A percentile compares a stretch with the other conserved stretches of the same genome.
Conservation (phyloP, 2,113 vertebrate species). For the Hemicordylus capensis region DNA sequence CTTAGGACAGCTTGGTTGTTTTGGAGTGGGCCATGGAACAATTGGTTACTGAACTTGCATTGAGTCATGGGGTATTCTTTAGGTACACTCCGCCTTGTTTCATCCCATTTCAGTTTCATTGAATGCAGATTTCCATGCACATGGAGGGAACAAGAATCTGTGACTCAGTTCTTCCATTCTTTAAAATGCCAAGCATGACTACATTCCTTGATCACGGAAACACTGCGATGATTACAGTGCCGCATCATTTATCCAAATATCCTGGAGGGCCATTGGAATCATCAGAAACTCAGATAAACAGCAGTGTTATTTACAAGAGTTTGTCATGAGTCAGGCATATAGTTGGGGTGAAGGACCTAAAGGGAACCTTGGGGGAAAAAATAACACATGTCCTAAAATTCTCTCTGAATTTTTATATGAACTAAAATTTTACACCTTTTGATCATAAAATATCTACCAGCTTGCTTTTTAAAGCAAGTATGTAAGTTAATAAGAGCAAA, state of each 20-base stretch:
- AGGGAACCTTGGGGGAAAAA: background rate
- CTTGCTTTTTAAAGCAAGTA: background rate
- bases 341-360: background rate
- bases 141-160: slow-evolving; percentile 3
- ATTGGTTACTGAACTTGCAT: background rate
- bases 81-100: slow-evolving; percentile 13
- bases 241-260: slow-evolving; percentile 28
- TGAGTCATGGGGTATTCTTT: background rate
- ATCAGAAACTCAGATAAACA: slow-evolving; percentile 31
- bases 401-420: background rate
- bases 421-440: background rate
- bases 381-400: background rate
- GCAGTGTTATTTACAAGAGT: slow-evolving; percentile 12
- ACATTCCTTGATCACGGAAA: slow-evolving; percentile 4
- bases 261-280: slow-evolving; percentile 11
- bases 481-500: background rate
- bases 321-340: slow-evolving; percentile 21
- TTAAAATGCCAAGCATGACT: slow-evolving; percentile 10
- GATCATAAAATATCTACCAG: background rate
- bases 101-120: background rate
- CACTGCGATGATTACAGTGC: slow-evolving; percentile 7
- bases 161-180: slow-evolving; percentile 18
- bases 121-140: background rate
- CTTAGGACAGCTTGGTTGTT: background rate
- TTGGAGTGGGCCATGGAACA: background rate